These are phyloP conservation scores for Meloidogyne hapla DNA, from an alignment of 1,140 invertebrate species.

Conservation along the genomic window DNA sequence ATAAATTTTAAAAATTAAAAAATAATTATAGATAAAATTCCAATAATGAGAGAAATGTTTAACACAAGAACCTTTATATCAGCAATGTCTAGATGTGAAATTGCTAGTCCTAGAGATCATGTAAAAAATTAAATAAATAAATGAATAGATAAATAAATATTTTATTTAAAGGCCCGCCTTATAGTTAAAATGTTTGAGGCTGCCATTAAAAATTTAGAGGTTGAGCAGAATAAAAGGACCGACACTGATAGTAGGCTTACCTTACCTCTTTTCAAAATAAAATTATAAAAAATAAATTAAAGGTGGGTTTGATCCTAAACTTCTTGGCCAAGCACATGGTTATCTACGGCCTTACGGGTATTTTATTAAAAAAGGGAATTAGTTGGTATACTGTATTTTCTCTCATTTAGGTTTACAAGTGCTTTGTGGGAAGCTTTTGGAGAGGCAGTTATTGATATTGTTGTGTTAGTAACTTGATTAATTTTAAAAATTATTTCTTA, in stretches of 20 bases:
- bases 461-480: constrained; percentile 39
- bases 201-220: constrained; percentile 59
- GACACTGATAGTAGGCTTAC: constrained; percentile 48
- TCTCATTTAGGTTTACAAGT: constrained; percentile 19
- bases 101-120: constrained; percentile 43
- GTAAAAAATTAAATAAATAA: constrained; percentile 9
- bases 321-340: constrained; percentile 51
- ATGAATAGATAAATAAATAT: neutral
- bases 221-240: constrained; percentile 54
- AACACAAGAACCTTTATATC: constrained; percentile 60
- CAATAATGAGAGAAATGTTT: constrained; percentile 62
- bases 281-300: no score
- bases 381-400: neutral
- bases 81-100: constrained; percentile 56
- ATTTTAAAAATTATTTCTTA: constrained; percentile 1
- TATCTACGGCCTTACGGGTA: constrained; percentile 59
- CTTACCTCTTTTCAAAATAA: neutral
- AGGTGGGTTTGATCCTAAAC: constrained; percentile 11
- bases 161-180: constrained; percentile 51
- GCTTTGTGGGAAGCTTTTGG: constrained; percentile 62
- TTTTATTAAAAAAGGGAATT: neutral
- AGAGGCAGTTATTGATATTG: constrained; percentile 63
- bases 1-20: neutral
- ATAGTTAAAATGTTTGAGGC: constrained; percentile 61
- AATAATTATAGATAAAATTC: constrained; percentile 32